phyloP scores from a whole-genome alignment of 2,113 vertebrate species.

The Macroglossus sobrinus region DNA sequence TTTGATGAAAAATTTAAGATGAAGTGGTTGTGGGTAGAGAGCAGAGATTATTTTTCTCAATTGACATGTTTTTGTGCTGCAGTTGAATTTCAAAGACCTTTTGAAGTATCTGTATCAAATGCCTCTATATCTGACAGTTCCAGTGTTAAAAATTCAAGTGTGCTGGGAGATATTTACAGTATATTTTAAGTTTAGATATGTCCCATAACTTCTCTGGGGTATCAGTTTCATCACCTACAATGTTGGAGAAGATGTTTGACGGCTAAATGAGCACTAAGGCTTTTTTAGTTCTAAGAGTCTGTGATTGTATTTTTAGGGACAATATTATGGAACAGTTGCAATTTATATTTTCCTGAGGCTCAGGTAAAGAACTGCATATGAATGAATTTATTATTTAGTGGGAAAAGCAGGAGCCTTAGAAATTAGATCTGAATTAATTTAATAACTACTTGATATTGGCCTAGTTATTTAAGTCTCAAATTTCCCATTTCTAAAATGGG shows the following conservation, averaged over 20 bases:
- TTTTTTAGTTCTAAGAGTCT: neutral
- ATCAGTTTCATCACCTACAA: neutral
- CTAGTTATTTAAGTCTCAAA: neutral
- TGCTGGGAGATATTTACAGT: neutral
- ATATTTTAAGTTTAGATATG: neutral
- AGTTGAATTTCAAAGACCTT: neutral
- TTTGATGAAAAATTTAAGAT: slow-evolving; percentile 37
- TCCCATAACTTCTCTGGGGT: neutral
- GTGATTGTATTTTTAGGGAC: neutral
- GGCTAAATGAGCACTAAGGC: neutral
- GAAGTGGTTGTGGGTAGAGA: neutral
- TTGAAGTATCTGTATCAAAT: neutral
- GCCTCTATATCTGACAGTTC: neutral
- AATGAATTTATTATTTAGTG: slow-evolving; percentile 6
- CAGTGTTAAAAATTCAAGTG: neutral
- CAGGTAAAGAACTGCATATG: neutral
- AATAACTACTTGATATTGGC: neutral
- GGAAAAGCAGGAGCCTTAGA: neutral
- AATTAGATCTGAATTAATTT: slow-evolving; percentile 16
- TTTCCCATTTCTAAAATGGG: slow-evolving; percentile 20
- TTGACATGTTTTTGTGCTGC: neutral
- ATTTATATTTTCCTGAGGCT: neutral
- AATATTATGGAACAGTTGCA: neutral
- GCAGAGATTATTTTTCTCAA: neutral
- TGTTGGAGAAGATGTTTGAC: neutral